Evolutionary conservation across 2,888 invertebrate genomes (phyloP).

Genomic region (Mamestra brassicae): DNA sequence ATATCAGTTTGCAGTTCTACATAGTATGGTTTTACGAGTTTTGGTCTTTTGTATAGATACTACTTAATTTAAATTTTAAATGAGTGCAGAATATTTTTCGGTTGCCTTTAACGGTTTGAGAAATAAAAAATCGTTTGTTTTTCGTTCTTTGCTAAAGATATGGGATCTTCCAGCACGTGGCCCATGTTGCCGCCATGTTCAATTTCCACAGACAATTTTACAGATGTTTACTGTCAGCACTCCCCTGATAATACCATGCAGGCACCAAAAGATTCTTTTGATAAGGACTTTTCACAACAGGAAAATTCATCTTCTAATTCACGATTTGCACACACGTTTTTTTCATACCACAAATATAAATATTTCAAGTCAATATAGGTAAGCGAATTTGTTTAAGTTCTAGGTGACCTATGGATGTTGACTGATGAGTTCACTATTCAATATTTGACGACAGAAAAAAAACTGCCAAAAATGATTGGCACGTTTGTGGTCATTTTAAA

Average conservation of each 20-base stretch:
- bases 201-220: not conserved
- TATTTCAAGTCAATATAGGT: constrained; percentile 18
- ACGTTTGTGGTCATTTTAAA: not conserved
- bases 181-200: not conserved
- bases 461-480: not conserved
- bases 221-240: not conserved
- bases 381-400: constrained; percentile 16
- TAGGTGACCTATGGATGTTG: constrained; percentile 28
- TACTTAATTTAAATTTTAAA: not conserved
- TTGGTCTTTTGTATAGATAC: not conserved
- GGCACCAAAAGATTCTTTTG: not conserved
- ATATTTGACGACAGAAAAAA: not conserved
- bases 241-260: not conserved
- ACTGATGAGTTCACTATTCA: constrained; percentile 32
- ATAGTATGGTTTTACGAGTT: constrained; percentile 1
- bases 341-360: constrained; percentile 10
- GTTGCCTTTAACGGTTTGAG: not conserved
- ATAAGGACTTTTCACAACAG: not conserved
- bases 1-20: constrained; percentile 29
- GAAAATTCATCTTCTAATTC: constrained; percentile 3
- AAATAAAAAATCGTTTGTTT: not conserved
- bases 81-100: not conserved
- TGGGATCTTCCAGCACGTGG: too few relatives aligned
- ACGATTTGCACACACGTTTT: not conserved
- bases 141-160: too few relatives aligned